Evolutionary conservation across 2,113 vertebrate genomes (phyloP).

Genomic region (Excalfactoria chinensis): DNA sequence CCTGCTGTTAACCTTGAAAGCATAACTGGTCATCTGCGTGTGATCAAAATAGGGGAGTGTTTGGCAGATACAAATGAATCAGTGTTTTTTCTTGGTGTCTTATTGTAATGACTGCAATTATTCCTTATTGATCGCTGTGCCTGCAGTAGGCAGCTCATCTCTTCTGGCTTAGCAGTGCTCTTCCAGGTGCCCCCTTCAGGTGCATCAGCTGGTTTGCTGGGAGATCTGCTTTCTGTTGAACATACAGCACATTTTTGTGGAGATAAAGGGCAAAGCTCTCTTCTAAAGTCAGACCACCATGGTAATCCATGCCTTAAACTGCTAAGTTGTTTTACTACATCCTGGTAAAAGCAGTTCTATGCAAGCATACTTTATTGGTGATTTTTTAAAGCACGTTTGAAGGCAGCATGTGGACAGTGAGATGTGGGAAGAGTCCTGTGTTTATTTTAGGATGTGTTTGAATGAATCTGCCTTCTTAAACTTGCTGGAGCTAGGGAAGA

Average conservation of each 20-base stretch:
- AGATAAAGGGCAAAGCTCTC: not conserved
- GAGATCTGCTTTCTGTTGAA: not conserved
- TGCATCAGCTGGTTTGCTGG: not conserved
- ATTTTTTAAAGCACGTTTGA: conserved; percentile 43
- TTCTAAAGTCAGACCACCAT: not conserved
- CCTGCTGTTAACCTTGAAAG: not conserved
- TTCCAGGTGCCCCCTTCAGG: not conserved
- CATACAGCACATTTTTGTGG: not conserved
- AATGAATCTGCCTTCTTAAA: conserved; percentile 68
- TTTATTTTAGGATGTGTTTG: conserved; percentile 71
- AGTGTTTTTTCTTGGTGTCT: not conserved
- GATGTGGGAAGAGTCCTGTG: conserved; percentile 37
- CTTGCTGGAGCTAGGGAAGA: conserved; percentile 37
- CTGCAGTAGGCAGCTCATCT: not conserved
- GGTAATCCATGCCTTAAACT: not conserved
- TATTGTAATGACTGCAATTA: not conserved
- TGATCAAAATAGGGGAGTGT: not conserved
- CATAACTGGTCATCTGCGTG: not conserved
- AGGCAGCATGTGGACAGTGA: not conserved
- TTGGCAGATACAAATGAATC: not conserved
- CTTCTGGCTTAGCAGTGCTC: not conserved
- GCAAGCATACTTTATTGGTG: conserved; percentile 17
- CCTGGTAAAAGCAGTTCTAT: conserved; percentile 30
- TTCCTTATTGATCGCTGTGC: not conserved
- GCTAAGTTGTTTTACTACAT: conserved; percentile 30